Base-by-base conservation (phyloP, 2,888 invertebrate species). In the Periphyllus acericola region DNA sequence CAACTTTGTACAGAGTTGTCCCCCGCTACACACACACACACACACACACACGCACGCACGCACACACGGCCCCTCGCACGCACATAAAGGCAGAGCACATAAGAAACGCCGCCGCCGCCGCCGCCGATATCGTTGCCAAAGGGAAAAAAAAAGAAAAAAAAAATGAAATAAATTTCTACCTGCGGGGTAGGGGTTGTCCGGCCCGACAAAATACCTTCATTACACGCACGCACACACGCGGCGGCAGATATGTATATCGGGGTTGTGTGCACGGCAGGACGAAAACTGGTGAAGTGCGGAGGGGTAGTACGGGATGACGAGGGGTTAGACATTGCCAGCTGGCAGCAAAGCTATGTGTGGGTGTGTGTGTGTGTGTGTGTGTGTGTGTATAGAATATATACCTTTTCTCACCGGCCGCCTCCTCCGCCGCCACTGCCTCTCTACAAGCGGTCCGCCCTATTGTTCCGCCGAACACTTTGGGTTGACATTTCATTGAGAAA, bases 401-500 rank as follows among this genome's bases (percentile, higher is more conserved):
- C 83, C 55, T 83, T 83, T 83, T 83, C 74, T 83, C 83, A 83
- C 83, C 74, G 72, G 25, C 32, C 81, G 71, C 82, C 32, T 34
- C 34, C 36, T 68, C 21, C 75, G 21, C 83, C 72, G 55, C 55
- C 79, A 32, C 79, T 52, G 29, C 66, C 80, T 36, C 66, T 36
- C 80, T 81, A 34, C 72, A 25, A 52, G 80, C 71, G 80, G 80
- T 86, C 86, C 80, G 80, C 86, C 80, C 80, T 72, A 80, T 80
- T 86, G 86, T 86, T 86, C 83, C 32, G 79, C 25, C 55, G 79
- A 66, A 75, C 74, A 34, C 82, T 32, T 19, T 34, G 86, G 74
- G 60, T 74, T 40, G 86, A 87, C 86, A 66, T 87, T 87, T 87
- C 86, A 81, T 87, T 87, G 86, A 87, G 80, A 46, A 80, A 87